Evolutionary conservation across 2,797 vertebrate genomes (phyloP).

Genomic region (Nannoperca australis): DNA sequence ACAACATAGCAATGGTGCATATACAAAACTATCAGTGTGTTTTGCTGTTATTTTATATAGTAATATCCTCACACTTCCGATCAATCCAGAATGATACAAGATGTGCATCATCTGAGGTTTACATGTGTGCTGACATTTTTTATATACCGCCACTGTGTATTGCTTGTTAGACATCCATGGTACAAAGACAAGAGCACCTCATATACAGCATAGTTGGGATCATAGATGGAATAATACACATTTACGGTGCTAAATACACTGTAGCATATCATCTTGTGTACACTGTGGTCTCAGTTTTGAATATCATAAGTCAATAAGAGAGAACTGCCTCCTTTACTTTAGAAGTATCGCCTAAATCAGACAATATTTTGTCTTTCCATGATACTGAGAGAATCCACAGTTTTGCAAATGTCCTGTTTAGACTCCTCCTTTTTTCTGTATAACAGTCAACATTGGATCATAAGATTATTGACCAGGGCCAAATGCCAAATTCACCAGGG

Average conservation of each 20-base stretch:
- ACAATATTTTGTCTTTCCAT: background rate
- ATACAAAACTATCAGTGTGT: background rate
- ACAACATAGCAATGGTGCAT: background rate
- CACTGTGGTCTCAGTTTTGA: background rate
- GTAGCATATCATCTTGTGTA: background rate
- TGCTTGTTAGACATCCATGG: too few relatives aligned
- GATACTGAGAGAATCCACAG: background rate
- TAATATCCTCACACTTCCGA: background rate
- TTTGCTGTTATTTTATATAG: background rate
- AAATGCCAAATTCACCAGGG: background rate
- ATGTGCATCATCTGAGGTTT: background rate
- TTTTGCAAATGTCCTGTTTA: background rate
- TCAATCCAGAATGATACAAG: background rate
- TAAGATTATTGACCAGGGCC: slow-evolving; percentile 19
- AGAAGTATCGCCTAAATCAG: too few relatives aligned
- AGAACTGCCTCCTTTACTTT: background rate
- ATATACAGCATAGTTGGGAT: too few relatives aligned
- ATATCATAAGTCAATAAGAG: background rate
- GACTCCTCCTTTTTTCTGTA: background rate
- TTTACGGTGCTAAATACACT: background rate
- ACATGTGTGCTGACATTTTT: background rate
- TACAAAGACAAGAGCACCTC: too few relatives aligned
- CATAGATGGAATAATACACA: too few relatives aligned
- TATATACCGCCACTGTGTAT: too few relatives aligned
- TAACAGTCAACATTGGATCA: background rate